Base-by-base conservation (phyloP, 2,113 vertebrate genomes). In the Amia ocellicauda region DNA sequence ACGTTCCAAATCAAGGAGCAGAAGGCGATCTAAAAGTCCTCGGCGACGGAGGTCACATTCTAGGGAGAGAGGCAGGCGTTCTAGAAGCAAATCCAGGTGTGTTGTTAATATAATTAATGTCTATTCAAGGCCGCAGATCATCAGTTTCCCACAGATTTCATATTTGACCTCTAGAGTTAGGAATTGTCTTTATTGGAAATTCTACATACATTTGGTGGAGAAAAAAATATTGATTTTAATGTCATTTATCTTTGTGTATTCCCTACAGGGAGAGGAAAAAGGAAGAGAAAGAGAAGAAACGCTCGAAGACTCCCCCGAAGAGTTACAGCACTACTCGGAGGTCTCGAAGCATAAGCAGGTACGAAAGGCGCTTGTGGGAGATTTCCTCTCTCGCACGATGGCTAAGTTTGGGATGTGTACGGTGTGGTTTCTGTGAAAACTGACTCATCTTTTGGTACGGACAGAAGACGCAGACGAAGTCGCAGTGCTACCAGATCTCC, bases 271-370 rank as follows among this genome's bases (percentile, higher is more conserved):
- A 98, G 65, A 91, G 94, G 81, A 96, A 95, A 82, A 97, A 96
- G 78, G 96, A 98, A 80, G 95, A 98, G 42, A 98, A 98, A 75
- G 89, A 90, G 27, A 96, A 97, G 75, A 99, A 98, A 74, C 91
- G 95, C 51, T 98, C 96, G 1, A 99, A 98, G 89, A 98, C 97
- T 5, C 97, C 97, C 3, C 97, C 97, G 45, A 98, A 98, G 86
- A 99, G 97, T 78, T 98, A 99, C 74, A 98, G 97, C 86, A 97
- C 95, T 67, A 88, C 93, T 41, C 86, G 97, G 57, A 86, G 96
- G 61, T 98, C 97, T 26, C 85, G 93, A 74, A 99, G 97, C 83
- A 85, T 91, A 68, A 98, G 83, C 81, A 94, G 96, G 97, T 98
- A 76, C 75, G 55, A 36, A n/a, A n/a, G n/a, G n/a, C n/a, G n/a